Evolutionary conservation across 1,140 invertebrate species (phyloP).

Genomic region (Saccostrea cuccullata): DNA sequence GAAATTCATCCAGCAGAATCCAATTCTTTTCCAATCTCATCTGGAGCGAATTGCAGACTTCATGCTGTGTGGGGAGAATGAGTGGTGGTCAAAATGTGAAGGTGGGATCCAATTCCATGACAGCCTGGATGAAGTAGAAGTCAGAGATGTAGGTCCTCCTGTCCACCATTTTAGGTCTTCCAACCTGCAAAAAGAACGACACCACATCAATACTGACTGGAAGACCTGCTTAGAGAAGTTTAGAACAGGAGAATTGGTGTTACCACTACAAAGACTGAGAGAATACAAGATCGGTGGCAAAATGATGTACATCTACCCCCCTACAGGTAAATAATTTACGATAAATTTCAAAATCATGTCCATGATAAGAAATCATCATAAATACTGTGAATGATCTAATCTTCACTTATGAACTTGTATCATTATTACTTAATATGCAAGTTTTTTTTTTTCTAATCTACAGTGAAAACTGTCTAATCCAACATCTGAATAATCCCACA

Average conservation of each 20-base stretch:
- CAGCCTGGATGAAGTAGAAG: background rate
- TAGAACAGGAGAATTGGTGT: background rate
- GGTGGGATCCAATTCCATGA: constrained; percentile 41
- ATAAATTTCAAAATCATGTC: background rate
- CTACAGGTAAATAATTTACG: background rate
- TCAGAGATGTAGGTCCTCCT: background rate
- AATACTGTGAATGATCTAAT: too few species aligned
- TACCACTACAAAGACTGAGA: background rate
- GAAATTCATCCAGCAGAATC: background rate
- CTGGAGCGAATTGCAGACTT: constrained; percentile 43
- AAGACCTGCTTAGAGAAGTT: background rate
- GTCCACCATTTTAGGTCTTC: constrained; percentile 6
- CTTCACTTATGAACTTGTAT: too few species aligned
- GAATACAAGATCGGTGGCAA: background rate
- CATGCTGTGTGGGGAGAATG: background rate
- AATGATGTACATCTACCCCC: background rate
- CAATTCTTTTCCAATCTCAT: constrained; percentile 39
- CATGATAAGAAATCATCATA: too few species aligned
- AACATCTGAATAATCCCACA: too few species aligned
- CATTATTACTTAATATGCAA: too few species aligned
- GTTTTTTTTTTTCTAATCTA: too few species aligned
- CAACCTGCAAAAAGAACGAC: constrained; percentile 27
- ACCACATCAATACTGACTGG: background rate
- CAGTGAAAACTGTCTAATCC: too few species aligned
- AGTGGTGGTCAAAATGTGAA: constrained; percentile 26